These are phyloP conservation scores for Champsocephalus esox DNA, from an alignment of 2,797 vertebrate genomes.

Conservation along the genomic window DNA sequence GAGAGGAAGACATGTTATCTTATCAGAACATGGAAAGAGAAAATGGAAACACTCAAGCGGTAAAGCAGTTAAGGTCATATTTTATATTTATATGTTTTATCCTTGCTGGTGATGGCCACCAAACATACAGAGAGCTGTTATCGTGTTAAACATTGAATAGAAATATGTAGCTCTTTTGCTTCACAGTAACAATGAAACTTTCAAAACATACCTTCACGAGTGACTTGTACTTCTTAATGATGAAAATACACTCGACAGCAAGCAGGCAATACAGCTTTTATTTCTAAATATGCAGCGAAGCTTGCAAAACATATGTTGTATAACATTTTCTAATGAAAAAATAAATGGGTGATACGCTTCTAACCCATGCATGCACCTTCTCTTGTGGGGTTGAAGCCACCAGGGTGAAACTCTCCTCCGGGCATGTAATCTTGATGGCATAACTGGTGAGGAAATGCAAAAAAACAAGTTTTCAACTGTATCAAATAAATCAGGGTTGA, in stretches of 20 bases:
- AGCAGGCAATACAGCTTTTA: neutral
- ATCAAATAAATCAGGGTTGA: neutral
- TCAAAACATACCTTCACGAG: too few relatives aligned
- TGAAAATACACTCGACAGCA: neutral
- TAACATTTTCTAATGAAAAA: neutral
- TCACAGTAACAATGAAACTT: neutral
- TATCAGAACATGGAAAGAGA: too few relatives aligned
- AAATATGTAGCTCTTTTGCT: neutral
- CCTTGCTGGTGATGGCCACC: neutral
- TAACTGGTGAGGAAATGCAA: constrained; percentile 79
- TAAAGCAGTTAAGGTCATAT: neutral
- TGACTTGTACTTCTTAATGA: neutral
- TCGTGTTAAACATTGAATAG: neutral
- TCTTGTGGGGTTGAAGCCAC: constrained; percentile 92
- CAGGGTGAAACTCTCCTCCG: constrained; percentile 94
- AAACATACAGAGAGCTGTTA: neutral
- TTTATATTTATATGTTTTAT: neutral
- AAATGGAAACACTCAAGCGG: neutral
- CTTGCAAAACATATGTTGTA: neutral
- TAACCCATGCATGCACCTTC: constrained; percentile 85
- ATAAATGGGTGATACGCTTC: neutral
- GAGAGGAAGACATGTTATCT: neutral
- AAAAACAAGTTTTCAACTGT: neutral
- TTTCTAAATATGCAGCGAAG: neutral
- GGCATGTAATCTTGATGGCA: constrained; percentile 93